phyloP scores from a whole-genome alignment of 53 echinoderm and acorn worm genomes.

The Luidia sarsii region DNA sequence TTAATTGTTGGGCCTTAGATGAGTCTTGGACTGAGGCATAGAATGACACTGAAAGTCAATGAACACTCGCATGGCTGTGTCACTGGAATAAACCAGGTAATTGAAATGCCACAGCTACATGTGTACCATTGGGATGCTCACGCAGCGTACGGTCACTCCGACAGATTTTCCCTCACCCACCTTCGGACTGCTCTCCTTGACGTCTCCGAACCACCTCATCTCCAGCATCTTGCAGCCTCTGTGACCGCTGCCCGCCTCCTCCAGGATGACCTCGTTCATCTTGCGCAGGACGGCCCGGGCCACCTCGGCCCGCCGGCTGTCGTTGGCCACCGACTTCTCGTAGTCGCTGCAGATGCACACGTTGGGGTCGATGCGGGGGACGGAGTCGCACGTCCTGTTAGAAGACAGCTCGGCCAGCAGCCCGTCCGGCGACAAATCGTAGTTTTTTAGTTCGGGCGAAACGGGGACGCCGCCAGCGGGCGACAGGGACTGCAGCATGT shows the following conservation, averaged over 20 bases:
- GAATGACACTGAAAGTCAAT: too few relatives aligned
- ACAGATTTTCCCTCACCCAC: too few relatives aligned
- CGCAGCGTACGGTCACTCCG: too few relatives aligned
- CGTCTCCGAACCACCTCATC: slow-evolving; percentile 64
- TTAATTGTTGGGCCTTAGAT: too few relatives aligned
- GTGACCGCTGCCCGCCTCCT: slow-evolving; percentile 40
- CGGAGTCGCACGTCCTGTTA: slow-evolving; percentile 72
- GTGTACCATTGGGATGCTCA: too few relatives aligned
- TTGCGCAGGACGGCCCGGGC: slow-evolving; percentile 78
- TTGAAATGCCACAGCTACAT: too few relatives aligned
- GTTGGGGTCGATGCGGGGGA: slow-evolving; percentile 80
- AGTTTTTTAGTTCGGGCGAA: slow-evolving; percentile 45
- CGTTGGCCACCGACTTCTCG: slow-evolving; percentile 59
- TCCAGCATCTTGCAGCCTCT: slow-evolving; percentile 68
- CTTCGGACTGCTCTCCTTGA: slow-evolving; percentile 67
- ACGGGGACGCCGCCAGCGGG: slow-evolving; percentile 15
- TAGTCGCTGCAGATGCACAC: slow-evolving; percentile 80
- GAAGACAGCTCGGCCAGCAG: slow-evolving; percentile 55
- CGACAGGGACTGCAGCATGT: slow-evolving; percentile 60
- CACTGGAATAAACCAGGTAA: too few relatives aligned
- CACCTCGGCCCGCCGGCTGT: slow-evolving; percentile 57
- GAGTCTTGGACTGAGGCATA: too few relatives aligned
- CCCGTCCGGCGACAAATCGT: slow-evolving; percentile 60
- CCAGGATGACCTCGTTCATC: slow-evolving; percentile 80
- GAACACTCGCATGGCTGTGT: too few relatives aligned